A percentile compares a stretch with the other conserved stretches of the same genome.
Conservation (phyloP, 2,797 vertebrate genomes). For the Astyanax mexicanus region DNA sequence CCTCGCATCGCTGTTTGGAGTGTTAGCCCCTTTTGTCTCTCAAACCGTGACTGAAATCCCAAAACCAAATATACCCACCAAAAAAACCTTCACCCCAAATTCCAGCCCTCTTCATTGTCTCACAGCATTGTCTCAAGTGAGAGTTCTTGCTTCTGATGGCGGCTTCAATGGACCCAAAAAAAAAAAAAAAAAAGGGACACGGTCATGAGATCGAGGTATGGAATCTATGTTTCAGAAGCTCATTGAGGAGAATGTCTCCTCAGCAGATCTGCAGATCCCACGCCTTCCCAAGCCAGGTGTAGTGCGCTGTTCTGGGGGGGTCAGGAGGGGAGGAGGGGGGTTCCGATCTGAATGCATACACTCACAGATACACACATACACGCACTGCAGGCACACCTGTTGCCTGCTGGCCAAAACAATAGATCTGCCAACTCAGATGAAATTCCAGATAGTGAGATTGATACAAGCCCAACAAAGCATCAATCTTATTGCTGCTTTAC, state of each 20-base stretch:
- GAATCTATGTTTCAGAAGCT: constrained; percentile 18
- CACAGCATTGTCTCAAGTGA: constrained; percentile 38
- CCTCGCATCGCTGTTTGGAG: constrained; percentile 35
- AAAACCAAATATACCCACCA: constrained; percentile 61
- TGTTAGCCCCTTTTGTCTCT: constrained; percentile 49
- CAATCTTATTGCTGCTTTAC: not conserved
- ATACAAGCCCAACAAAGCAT: not conserved
- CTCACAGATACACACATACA: constrained; percentile 27
- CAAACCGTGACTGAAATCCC: constrained; percentile 59
- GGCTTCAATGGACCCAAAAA: constrained; percentile 27
- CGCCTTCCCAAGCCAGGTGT: constrained; percentile 52
- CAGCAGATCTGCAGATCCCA: constrained; percentile 4
- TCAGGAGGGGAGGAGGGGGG: constrained; percentile 23
- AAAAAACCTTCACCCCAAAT: not conserved
- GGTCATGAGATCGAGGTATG: constrained; percentile 52
- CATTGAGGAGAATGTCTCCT: not conserved
- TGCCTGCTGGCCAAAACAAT: constrained; percentile 45
- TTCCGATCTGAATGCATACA: constrained; percentile 44
- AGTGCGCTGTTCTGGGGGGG: constrained; percentile 30
- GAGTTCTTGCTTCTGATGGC: constrained; percentile 11
- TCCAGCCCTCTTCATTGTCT: constrained; percentile 32
- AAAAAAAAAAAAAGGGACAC: constrained; percentile 16
- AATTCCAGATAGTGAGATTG: constrained; percentile 4
- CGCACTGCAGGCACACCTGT: constrained; percentile 55
- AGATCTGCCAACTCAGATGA: constrained; percentile 25